Base-by-base conservation (phyloP, 2,888 invertebrate species). In the Catocala fraxini region DNA sequence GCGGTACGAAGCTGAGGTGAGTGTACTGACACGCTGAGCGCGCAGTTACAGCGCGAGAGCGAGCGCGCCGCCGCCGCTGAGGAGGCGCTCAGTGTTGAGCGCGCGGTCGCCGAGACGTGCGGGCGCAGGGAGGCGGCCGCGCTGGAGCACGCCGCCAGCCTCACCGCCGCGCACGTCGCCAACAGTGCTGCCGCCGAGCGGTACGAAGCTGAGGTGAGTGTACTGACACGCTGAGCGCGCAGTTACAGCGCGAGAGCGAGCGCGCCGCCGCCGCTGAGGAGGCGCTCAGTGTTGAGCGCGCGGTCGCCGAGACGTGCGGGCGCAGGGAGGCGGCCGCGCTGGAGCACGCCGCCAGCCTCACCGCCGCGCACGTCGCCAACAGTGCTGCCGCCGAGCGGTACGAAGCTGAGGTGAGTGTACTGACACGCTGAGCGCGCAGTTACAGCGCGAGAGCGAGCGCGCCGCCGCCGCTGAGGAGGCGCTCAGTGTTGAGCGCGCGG, bases 251-350 rank as follows among this genome's bases (percentile, higher is more conserved):
- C 39, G 93, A 92, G 68, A 73, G 78, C 0, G 87, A 85, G 12
- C 85, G 92, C 0, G 90, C 90, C 0, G 33, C 73, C 0, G 81
- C 77, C 12, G 89, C 90, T 0, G 92, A 92, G 60, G 83, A 82
- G 35, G 85, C 88, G 12, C 56, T 91, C 25, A 65, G 77, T 0
- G 68, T 70, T 0, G 89, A 89, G 67, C 83, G 89, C 0, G 93
- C 92, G 3, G 77, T 81, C 1, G 90, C 90, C 0, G 92, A 90
- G 73, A 92, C 92, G 0, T 91, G 92, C 80, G 86, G 85, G 11
- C 77, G 89, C 0, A 70, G 93, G 0, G 93, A 93, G 79, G 93
- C 93, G 0, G 83, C 85, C 41, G 93, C 92, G 12, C 77, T 93
- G 0, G 83, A 89, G 59, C 93, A 93, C 80, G 88, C 92, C 6